Base-by-base conservation (phyloP, 1,140 invertebrate genomes). In the Galleria mellonella region DNA sequence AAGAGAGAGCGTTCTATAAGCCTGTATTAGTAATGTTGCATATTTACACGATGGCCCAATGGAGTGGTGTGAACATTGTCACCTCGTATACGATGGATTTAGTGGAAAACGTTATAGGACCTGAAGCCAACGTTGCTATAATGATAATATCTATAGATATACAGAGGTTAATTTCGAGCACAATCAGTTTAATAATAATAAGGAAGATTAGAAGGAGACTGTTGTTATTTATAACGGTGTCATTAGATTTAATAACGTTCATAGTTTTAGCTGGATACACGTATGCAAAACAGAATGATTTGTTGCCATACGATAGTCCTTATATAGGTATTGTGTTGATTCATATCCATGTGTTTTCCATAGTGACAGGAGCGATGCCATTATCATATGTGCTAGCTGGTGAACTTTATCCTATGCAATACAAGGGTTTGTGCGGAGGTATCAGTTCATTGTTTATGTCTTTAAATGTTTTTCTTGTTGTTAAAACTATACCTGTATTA, bases 21-120 rank as follows among this genome's bases (percentile, higher is more conserved):
- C 55, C 59, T 10, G 32, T 62, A 0, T 37, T 58, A 9, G 47
- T 58, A 27, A 52, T 55, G 51, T 17, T 49, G 1, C 47, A 51
- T 31, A 9, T 55, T 1, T 55, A 51, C 41, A 29, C 32, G 0
- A 32, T 58, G 6, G 31, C 14, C 0, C 32, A 48, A 14, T 51
- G 43, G 43, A 32, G 43, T 15, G 51, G 54, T 4, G 33, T 45
- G 1, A 55, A 62, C 13, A 23, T 49, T 0, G 9, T 56, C 1
- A 12, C 43, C 2, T 31, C 47, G 1, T 58, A 43, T 14, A 32
- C 43, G 0, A 10, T 10, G 9, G 35, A 49, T 30, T 7, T 50
- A 1, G 32, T 38, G 9, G 8, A 36, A 11, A 3, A 6, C 31
- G n/a, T 50, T 8, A 23, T 43, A 2, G 43, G 47, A 6, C 6